These are phyloP conservation scores for Terebella lapidaria DNA, from an alignment of 2,888 invertebrate genomes.

Conservation along the genomic window DNA sequence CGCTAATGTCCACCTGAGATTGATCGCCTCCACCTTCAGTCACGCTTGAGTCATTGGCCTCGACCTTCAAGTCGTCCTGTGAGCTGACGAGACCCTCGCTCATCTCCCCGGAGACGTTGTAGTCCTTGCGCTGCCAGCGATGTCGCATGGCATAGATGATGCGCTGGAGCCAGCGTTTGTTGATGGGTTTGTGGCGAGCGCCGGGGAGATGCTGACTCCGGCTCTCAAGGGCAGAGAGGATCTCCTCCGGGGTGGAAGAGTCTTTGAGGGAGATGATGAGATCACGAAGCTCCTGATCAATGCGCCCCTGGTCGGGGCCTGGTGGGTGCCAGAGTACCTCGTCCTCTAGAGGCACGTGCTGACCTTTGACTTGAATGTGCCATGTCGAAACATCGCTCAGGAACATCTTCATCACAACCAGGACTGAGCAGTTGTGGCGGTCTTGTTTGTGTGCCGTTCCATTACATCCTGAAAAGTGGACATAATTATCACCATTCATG, in stretches of 20 bases:
- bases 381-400: slow-evolving; percentile 39
- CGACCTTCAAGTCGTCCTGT: no score
- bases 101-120: neutral
- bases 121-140: neutral
- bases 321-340: slow-evolving; percentile 31
- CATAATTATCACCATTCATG: neutral
- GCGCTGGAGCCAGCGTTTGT: neutral
- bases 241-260: neutral
- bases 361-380: slow-evolving; percentile 39
- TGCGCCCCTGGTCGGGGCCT: slow-evolving; percentile 20
- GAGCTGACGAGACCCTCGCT: neutral
- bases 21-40: no score
- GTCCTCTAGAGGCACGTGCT: slow-evolving; percentile 32
- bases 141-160: neutral
- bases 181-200: neutral
- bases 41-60: no score
- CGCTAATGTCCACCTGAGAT: no score
- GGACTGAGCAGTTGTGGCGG: slow-evolving; percentile 40
- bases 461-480: slow-evolving; percentile 31
- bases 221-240: neutral
- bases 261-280: slow-evolving; percentile 24
- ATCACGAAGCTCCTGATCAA: slow-evolving; percentile 33
- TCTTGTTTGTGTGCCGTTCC: slow-evolving; percentile 43
- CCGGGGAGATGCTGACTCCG: neutral
- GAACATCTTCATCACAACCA: slow-evolving; percentile 40